phyloP scores from a whole-genome alignment of 2,797 vertebrate species.

The Halcyon badia region DNA sequence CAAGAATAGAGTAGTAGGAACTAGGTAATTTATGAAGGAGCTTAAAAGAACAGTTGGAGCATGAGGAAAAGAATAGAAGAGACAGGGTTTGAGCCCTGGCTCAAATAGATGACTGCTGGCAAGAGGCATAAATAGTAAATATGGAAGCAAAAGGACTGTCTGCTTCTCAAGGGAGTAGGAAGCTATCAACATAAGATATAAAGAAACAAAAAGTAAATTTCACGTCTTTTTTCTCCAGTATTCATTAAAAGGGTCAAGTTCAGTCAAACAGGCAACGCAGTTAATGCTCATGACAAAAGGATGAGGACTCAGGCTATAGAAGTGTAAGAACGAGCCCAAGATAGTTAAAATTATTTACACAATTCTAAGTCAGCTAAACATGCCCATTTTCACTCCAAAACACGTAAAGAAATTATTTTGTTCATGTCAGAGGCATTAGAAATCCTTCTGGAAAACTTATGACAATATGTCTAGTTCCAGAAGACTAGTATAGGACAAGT shows the following conservation, averaged over 20 bases:
- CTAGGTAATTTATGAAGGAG: background rate
- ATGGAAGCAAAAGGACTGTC: background rate
- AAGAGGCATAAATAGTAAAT: background rate
- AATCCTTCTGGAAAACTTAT: background rate
- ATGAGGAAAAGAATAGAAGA: background rate
- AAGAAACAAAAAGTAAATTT: constrained; percentile 10
- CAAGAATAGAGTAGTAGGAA: background rate
- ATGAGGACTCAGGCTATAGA: background rate
- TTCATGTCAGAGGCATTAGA: background rate
- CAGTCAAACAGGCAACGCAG: background rate
- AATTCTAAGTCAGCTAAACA: background rate
- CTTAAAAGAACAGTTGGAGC: background rate
- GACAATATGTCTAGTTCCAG: background rate
- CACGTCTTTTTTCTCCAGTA: background rate
- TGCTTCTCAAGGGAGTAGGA: background rate
- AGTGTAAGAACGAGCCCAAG: background rate
- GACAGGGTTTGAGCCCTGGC: background rate
- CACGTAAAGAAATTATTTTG: background rate
- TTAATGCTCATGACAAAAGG: background rate
- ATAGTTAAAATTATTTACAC: background rate
- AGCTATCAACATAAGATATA: background rate
- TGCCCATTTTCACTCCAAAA: background rate
- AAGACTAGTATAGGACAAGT: background rate
- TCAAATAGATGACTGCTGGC: background rate
- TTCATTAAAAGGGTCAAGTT: constrained; percentile 9